Conservation (phyloP, 2,113 vertebrate genomes). For the Diphyllodes magnificus region DNA sequence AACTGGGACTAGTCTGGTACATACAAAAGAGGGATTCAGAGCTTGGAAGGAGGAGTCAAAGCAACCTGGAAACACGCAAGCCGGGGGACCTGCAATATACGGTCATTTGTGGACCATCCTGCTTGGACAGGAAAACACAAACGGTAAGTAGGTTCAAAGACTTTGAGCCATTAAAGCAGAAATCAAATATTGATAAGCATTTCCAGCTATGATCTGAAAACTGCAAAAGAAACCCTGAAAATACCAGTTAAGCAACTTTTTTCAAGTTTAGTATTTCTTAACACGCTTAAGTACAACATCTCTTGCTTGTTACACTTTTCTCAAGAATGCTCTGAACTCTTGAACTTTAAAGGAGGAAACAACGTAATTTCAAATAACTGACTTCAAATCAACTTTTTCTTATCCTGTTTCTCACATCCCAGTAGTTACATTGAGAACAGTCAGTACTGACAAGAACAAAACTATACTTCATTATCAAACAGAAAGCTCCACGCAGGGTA, state of each 20-base stretch:
- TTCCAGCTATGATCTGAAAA: not conserved
- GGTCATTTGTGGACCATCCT: not conserved
- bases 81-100: not conserved
- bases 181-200: not conserved
- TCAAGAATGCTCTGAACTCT: not conserved
- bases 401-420: not conserved
- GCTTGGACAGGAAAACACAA: not conserved
- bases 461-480: not conserved
- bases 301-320: not conserved
- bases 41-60: not conserved
- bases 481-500: not conserved
- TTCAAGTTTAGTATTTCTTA: not conserved
- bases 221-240: not conserved
- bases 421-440: not conserved
- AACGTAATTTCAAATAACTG: not conserved
- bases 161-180: not conserved
- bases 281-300: fast-evolving
- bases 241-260: not conserved
- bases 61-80: not conserved
- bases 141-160: not conserved
- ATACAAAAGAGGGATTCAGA: not conserved
- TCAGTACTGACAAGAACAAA: not conserved
- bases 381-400: not conserved
- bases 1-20: not conserved
- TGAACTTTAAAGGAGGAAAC: not conserved